Evolutionary conservation across 1,140 invertebrate species (phyloP), one percentile per base, ranked within the genome.

Genomic region (Lepidurus packardi): DNA sequence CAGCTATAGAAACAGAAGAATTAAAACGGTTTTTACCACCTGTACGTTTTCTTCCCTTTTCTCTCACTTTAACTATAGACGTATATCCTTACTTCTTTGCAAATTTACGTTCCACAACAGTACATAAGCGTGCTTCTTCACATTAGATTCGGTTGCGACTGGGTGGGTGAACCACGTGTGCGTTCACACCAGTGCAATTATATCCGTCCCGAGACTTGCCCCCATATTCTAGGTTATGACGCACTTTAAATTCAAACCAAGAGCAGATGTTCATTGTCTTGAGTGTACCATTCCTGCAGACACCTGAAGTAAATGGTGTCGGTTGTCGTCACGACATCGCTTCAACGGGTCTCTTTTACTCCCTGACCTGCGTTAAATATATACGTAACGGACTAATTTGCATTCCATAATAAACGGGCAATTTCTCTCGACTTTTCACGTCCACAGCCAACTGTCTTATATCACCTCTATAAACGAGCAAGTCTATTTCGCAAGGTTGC

Each of bases 51-150:
- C 21, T 65, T n/a, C 0, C 0, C 4, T 65, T 65, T 65, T 13
- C 21, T 21, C 13, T 65, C 53, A 13, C 21, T 21, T 65, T 1
- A 13, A 16, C 53, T 65, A 65, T 6, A 13, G 47, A 65, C 13
- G 47, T 13, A 13, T 13, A n/a, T 65, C 13, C 47, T n/a, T 65
- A 65, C 8, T 21, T 65, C 53, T 21, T 65, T n/a, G 53, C 16
- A 65, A 65, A 65, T 65, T 65, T 65, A 21, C 21, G 53, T 65
- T 65, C 53, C 53, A 65, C 53, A 65, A 65, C 53, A 65, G 16
- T 21, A 65, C 53, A 65, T 21, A 65, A 13, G 53, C 16, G 16
- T 34, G 16, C 16, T 65, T 65, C 53, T 65, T 65, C 21, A 65
- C 53, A 65, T 65, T 65, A 65, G 53, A 13, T 5, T 65, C 21